Evolutionary conservation across 2,888 invertebrate species (phyloP), one percentile per base, ranked within the genome.

Genomic region (Agrenia bidenticulata): DNA sequence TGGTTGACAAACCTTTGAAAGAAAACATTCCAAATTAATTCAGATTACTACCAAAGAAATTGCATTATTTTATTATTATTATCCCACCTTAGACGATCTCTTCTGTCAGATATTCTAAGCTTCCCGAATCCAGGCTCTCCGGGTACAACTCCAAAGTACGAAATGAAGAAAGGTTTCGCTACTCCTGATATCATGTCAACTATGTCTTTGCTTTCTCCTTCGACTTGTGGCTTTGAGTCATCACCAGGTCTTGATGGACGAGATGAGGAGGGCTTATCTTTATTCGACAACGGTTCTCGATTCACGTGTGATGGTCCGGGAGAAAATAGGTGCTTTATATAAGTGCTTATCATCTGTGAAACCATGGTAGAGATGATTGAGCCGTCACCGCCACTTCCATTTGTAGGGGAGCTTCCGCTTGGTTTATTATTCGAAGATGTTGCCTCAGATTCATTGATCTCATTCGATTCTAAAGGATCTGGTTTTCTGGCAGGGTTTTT

Each of bases 81-180:
- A 32, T 7, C 32, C 5, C 32, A 32, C 32, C 11, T 26, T 56
- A 24, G 32, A 26, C 39, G 37, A 55, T 37, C 59, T 61, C 17
- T 53, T n/a, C 26, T 60, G 27, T 37, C 61, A 55, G 57, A 60
- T 11, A 67, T 61, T 27, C 55, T 63, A 26, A 70, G 24, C 26
- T 65, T 63, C 58, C 70, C 70, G 37, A 65, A 70, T 5, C 70
- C 70, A 26, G 70, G 70, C 23, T 70, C 70, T 26, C 64, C 75
- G 2, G 75, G 75, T 9, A 76, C 76, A 4, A 76, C 72, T n/a
- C 76, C 76, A 67, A 76, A 76, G 24, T 70, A 73, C 1, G 73
- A 73, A 37, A 76, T 73, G 61, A 76, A 76, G 51, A 76, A 74
- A 26, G 76, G 76, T 56, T 74, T 74, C 1, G 76, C 74, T 0